Evolutionary conservation across 2,797 vertebrate species (phyloP), one percentile per base, ranked within the genome.

Genomic region (Syngnathus rostellatus): DNA sequence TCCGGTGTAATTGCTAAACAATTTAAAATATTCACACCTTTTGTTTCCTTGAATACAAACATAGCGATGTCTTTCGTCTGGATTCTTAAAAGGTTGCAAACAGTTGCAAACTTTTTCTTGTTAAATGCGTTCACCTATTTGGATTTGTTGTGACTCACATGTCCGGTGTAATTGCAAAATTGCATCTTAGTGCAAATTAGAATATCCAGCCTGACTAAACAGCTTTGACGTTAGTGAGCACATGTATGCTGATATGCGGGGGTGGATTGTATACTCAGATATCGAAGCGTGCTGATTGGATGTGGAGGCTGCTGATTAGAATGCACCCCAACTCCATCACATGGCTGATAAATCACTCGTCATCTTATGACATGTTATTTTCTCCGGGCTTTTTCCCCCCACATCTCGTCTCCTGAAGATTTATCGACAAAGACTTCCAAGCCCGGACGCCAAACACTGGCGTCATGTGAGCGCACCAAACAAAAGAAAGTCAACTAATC

Each of bases 361-460:
- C 59, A 41, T 40, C 21, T 62, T 62, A 25, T 62, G 21, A 25
- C 14, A 37, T 63, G 6, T 55, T 70, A 62, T 59, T 71, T 64
- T 64, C 25, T 53, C 25, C 25, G 6, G 45, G 63, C 7, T 40
- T n/a, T 69, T 69, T 65, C 11, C 51, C 41, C 51, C 41, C 2
- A 19, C 38, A n/a, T 63, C 37, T 74, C 65, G n/a, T 21, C 51
- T 4, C 50, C 19, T n/a, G n/a, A 1, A 72, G 41, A 73, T 65
- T 71, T 10, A 46, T 17, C 62, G 10, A n/a, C 39, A 21, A 9
- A 40, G 21, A 23, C 39, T 21, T 6, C 7, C 17, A 41, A 6
- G 39, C 5, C 19, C 16, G 8, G 17, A 59, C 37, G 19, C 1
- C 57, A 39, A 25, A 25, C 12, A 8, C 10, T 21, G 5, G 25